Percentiles rank a stretch among this genome's conserved stretches.
Conservation (phyloP, 2,113 vertebrate genomes). For the Malurus melanocephalus region DNA sequence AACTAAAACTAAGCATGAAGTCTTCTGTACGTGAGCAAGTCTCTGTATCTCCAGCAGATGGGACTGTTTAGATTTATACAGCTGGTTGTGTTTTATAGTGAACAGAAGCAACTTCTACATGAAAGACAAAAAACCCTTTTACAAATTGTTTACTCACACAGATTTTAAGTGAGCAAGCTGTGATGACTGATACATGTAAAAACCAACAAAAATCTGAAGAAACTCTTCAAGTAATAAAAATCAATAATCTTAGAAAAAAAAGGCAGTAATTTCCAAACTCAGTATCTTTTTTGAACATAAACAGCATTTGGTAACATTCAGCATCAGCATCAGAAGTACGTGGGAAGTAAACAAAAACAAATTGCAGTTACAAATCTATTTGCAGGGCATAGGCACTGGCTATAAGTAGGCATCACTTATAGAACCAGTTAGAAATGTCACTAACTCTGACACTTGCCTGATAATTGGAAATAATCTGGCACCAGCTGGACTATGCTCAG, state of each 20-base stretch:
- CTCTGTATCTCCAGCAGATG: constrained; percentile 50
- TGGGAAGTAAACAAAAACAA: not conserved
- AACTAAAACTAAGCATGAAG: not conserved
- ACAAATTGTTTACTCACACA: not conserved
- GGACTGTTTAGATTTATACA: constrained; percentile 39
- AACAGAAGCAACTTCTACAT: not conserved
- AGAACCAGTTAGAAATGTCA: not conserved
- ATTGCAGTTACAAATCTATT: not conserved
- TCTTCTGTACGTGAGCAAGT: not conserved
- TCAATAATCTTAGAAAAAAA: not conserved
- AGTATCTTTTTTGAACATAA: not conserved
- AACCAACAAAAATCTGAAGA: not conserved
- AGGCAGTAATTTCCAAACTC: not conserved
- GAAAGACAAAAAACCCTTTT: not conserved
- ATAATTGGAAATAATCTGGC: not conserved
- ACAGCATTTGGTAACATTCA: not conserved
- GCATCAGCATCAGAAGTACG: not conserved
- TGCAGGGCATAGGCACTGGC: not conserved
- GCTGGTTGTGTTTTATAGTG: not conserved
- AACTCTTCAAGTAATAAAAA: not conserved
- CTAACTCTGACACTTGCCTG: not conserved
- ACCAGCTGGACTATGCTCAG: not conserved
- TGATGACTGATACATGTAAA: not conserved
- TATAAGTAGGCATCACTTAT: not conserved
- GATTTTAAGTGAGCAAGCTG: not conserved